Base-by-base conservation (phyloP, 2,113 vertebrate species). In the Proteles cristata region DNA sequence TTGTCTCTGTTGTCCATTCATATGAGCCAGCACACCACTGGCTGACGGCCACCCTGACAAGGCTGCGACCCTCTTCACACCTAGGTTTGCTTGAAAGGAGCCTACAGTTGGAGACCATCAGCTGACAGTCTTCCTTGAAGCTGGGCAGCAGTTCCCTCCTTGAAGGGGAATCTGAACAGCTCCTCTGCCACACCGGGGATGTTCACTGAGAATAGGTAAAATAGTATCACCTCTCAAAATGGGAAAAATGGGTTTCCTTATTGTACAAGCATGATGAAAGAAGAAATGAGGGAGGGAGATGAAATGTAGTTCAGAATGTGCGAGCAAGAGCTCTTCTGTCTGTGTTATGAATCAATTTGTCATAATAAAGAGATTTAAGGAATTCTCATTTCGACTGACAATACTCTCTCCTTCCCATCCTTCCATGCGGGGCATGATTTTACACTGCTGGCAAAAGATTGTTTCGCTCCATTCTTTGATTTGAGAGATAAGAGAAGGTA, bases 271-370 rank as follows among this genome's bases (percentile, higher is more conserved):
- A 39, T 58, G 73, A 45, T 81, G 28, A 83, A 68, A 61, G 31
- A 94, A 81, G 16, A 92, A 73, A 79, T 43, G 25, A 79, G 95
- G 11, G n/a, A 39, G n/a, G 76, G n/a, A 89, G 68, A 48, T n/a
- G 48, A 76, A 53, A 63, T 63, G 11, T n/a, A 58, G 45, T 50
- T 89, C 48, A 68, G 45, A 87, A 93, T 48, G n/a, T 66, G 39
- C 7, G 35, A 81, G 28, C 21, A 80, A 77, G 53, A 89, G 15
- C 31, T 83, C 35, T 55, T 65, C 28, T 71, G 31, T 63, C 63
- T 87, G 4, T 85, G 4, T 53, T 96, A n/a, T 81, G 43, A 79
- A 39, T 90, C 71, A 81, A 71, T 90, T 92, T 97, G 12, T 35
- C 92, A 61, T 48, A 28, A 50, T 58, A 73, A 93, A 92, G 43